Percentiles rank a stretch among this genome's conserved stretches.
phyloP scores from a whole-genome alignment of 2,113 vertebrate genomes.

The Leptodactylus fuscus region DNA sequence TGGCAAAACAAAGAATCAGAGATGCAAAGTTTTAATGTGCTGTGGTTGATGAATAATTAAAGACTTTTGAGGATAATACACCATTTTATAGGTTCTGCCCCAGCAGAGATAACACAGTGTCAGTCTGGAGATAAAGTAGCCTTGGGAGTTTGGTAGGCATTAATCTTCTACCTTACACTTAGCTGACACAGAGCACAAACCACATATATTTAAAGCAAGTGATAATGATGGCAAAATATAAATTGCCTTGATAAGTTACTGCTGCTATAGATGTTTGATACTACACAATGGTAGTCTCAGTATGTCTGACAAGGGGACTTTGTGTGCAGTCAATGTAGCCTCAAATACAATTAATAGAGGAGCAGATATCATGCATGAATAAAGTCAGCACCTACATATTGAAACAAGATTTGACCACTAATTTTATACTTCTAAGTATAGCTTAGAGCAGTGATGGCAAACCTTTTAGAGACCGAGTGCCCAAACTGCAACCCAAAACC shows the following conservation, averaged over 20 bases:
- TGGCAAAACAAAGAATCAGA: background rate
- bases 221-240: background rate
- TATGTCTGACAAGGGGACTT: background rate
- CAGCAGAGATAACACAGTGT: slow-evolving; percentile 48
- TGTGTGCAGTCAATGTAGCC: background rate
- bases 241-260: background rate
- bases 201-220: background rate
- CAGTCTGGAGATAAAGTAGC: slow-evolving; percentile 50
- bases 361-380: background rate
- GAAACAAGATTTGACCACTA: background rate
- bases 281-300: background rate
- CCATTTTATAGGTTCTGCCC: slow-evolving; percentile 33
- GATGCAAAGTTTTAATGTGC: slow-evolving; percentile 43
- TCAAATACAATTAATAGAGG: background rate
- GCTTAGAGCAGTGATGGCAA: too few relatives aligned
- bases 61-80: background rate
- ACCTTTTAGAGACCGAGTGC: too few relatives aligned
- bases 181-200: background rate
- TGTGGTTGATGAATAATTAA: slow-evolving; percentile 56
- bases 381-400: background rate
- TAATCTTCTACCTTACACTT: slow-evolving; percentile 45
- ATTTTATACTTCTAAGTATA: background rate
- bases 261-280: background rate
- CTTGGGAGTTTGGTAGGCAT: slow-evolving; percentile 38
- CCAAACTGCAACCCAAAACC: too few relatives aligned